Conservation (phyloP, 2,888 invertebrate genomes). For the Crepidodera aurea region DNA sequence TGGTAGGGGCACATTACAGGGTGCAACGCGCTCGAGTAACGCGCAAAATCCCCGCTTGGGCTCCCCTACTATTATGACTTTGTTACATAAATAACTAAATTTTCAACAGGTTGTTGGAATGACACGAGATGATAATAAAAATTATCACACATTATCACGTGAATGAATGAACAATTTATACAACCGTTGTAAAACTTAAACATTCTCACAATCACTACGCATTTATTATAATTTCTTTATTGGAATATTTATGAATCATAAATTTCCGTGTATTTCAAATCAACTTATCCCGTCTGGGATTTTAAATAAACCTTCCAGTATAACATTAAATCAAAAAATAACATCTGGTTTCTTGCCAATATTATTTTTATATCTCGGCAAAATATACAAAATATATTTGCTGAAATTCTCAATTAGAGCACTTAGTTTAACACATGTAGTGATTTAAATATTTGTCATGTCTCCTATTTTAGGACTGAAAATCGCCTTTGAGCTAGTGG, state of each 20-base stretch:
- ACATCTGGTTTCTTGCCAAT: background rate
- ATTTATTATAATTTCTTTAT: background rate
- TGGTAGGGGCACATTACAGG: too few species aligned
- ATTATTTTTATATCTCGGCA: slow-evolving; percentile 12
- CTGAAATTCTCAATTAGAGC: slow-evolving; percentile 14
- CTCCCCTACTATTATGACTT: too few species aligned
- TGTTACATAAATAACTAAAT: too few species aligned
- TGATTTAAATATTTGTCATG: slow-evolving; percentile 9
- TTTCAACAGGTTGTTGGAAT: too few species aligned
- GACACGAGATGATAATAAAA: too few species aligned
- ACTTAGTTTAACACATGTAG: background rate
- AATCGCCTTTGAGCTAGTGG: slow-evolving; percentile 79
- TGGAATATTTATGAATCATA: background rate
- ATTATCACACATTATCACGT: too few species aligned
- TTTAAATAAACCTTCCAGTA: background rate
- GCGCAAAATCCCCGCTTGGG: too few species aligned
- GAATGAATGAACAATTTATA: background rate
- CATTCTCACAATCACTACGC: background rate
- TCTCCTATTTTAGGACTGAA: slow-evolving; percentile 68
- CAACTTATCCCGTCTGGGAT: background rate
- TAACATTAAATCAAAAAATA: slow-evolving; percentile 2
- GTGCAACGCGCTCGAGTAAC: too few species aligned
- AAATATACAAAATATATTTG: slow-evolving; percentile 6
- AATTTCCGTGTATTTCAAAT: background rate
- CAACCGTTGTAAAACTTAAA: background rate